A percentile compares a stretch with the other conserved stretches of the same genome.
Conservation (phyloP, 1,140 invertebrate species). For the Homalodisca vitripennis region DNA sequence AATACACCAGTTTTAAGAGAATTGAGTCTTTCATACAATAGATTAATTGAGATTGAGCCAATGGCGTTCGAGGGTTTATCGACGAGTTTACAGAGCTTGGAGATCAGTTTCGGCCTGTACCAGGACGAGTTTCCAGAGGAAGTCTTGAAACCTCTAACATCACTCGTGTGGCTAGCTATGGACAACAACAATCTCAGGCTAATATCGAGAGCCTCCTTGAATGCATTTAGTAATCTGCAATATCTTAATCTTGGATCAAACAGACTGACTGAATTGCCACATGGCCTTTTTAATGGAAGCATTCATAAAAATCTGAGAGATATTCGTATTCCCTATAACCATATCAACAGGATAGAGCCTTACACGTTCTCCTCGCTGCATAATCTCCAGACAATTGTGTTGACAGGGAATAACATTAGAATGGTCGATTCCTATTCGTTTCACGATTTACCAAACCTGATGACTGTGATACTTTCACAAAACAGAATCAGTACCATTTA, state of each 20-base stretch:
- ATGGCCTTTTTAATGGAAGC: conserved; percentile 63
- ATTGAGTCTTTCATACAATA: conserved; percentile 86
- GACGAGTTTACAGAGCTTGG: conserved; percentile 73
- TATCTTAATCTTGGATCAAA: conserved; percentile 89
- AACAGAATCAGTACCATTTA: conserved; percentile 63
- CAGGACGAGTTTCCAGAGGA: conserved; percentile 74
- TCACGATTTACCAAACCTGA: conserved; percentile 62
- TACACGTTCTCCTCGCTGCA: conserved; percentile 63
- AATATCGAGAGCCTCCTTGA: conserved; percentile 59
- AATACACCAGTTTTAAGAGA: conserved; percentile 71
- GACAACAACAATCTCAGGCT: conserved; percentile 84
- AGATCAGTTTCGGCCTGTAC: conserved; percentile 80
- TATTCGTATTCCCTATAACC: conserved; percentile 73
- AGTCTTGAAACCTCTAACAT: conserved; percentile 65
- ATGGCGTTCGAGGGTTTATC: conserved; percentile 73
- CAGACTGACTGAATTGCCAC: conserved; percentile 61
- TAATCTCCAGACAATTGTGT: conserved; percentile 65
- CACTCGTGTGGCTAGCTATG: conserved; percentile 79
- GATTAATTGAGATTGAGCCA: conserved; percentile 71
- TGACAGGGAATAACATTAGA: conserved; percentile 69
- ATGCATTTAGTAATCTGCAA: conserved; percentile 67
- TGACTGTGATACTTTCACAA: conserved; percentile 66
- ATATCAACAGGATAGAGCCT: conserved; percentile 58
- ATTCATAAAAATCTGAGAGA: conserved; percentile 74
- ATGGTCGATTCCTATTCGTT: conserved; percentile 59